Percentiles rank a stretch among this genome's conserved stretches.
Conservation (phyloP, 2,888 invertebrate species). For the Caenorhabditis sp. region DNA sequence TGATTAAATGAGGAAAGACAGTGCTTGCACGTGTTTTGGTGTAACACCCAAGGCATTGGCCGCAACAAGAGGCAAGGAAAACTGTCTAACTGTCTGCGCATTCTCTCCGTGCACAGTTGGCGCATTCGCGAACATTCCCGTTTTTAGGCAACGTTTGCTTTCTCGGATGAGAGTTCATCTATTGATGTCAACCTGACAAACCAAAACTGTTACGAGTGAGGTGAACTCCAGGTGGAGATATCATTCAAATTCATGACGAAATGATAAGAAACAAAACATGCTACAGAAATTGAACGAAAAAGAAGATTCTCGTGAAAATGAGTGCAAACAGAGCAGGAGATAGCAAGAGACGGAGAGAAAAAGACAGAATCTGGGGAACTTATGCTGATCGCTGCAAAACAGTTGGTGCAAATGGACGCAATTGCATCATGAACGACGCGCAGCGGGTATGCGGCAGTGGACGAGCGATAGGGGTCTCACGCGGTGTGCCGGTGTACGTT, state of each 20-base stretch:
- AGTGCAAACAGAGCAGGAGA: slow-evolving; percentile 6
- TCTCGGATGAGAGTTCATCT: slow-evolving; percentile 12
- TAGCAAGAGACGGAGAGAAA: not conserved
- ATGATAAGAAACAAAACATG: slow-evolving; percentile 28
- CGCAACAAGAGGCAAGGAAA: slow-evolving; percentile 19
- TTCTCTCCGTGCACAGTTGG: slow-evolving; percentile 1
- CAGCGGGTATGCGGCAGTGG: too few relatives aligned
- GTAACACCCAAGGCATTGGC: slow-evolving; percentile 22
- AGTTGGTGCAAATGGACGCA: slow-evolving; percentile 12
- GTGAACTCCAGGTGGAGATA: slow-evolving; percentile 30
- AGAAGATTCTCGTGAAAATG: not conserved
- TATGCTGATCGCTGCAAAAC: not conserved
- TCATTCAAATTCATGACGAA: slow-evolving; percentile 13
- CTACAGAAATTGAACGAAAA: slow-evolving; percentile 6
- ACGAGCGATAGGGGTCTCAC: too few relatives aligned
- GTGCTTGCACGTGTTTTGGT: slow-evolving; percentile 52
- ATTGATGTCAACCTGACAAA: not conserved
- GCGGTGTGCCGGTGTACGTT: too few relatives aligned
- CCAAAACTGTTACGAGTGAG: not conserved
- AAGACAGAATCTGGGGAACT: not conserved
- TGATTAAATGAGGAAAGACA: slow-evolving; percentile 21
- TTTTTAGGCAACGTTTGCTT: slow-evolving; percentile 55
- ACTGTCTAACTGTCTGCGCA: slow-evolving; percentile 22
- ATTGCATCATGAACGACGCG: slow-evolving; percentile 37
- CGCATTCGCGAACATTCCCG: slow-evolving; percentile 53